Evolutionary conservation across 1,140 invertebrate species (phyloP).

Genomic region (Dendrolimus kikuchii): DNA sequence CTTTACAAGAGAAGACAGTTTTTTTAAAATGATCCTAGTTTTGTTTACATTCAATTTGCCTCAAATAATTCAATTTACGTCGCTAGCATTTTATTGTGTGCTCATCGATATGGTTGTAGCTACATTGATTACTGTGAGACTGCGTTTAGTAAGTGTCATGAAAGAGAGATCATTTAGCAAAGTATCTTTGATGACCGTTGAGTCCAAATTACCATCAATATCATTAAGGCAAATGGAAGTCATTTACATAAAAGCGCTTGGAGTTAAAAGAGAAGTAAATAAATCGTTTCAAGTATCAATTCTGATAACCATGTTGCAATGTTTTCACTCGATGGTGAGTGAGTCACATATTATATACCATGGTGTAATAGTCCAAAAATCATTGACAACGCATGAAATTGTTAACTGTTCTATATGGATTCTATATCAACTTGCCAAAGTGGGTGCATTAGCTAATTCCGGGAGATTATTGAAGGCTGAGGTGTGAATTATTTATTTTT

Average conservation of each 20-base stretch:
- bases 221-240: slow-evolving; percentile 33
- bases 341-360: slow-evolving; percentile 48
- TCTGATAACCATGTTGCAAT: slow-evolving; percentile 35
- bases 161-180: slow-evolving; percentile 11
- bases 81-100: slow-evolving; percentile 32
- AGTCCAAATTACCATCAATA: slow-evolving; percentile 16
- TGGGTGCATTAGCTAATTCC: slow-evolving; percentile 34
- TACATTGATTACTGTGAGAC: slow-evolving; percentile 30
- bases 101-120: slow-evolving; percentile 31
- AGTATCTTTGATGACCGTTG: slow-evolving; percentile 18
- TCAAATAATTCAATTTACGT: slow-evolving; percentile 40
- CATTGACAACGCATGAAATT: slow-evolving; percentile 26
- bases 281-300: slow-evolving; percentile 38
- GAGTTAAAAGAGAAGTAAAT: slow-evolving; percentile 42
- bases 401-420: slow-evolving; percentile 49
- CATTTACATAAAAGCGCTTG: slow-evolving; percentile 34
- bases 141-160: slow-evolving; percentile 18
- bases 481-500: slow-evolving; percentile 23
- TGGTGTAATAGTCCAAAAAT: slow-evolving; percentile 21
- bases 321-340: slow-evolving; percentile 48
- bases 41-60: slow-evolving; percentile 35
- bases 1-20: slow-evolving; percentile 23
- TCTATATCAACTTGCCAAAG: slow-evolving; percentile 46
- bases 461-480: slow-evolving; percentile 38
- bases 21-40: slow-evolving; percentile 43